Conservation (phyloP, 92 coral and sea anemone genomes). For the Zoanthus sociatus region DNA sequence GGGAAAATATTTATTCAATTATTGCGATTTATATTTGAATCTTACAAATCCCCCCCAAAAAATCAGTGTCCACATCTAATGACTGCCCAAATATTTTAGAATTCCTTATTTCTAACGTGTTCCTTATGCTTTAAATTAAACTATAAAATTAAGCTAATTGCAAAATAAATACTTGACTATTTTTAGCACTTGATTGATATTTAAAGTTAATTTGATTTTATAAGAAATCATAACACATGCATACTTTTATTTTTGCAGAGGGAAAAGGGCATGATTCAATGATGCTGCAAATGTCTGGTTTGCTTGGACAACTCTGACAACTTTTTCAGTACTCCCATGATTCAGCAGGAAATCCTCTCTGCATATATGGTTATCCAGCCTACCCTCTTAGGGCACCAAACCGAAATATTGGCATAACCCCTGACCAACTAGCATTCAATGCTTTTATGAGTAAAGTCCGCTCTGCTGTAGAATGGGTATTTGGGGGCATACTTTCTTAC, state of each 20-base stretch:
- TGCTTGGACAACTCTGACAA: conserved; percentile 25
- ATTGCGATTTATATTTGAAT: background rate
- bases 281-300: conserved; percentile 38
- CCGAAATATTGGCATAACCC: conserved; percentile 4
- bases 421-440: background rate
- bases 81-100: background rate
- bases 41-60: background rate
- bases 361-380: conserved; percentile 4
- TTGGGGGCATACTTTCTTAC: conserved; percentile 15
- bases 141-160: conserved; percentile 1
- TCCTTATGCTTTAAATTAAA: conserved; percentile 7
- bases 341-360: conserved; percentile 11
- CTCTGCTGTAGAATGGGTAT: conserved; percentile 15
- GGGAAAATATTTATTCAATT: background rate
- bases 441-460: background rate
- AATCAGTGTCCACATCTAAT: background rate
- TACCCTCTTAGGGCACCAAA: conserved; percentile 18
- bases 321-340: conserved; percentile 20
- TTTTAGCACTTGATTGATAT: conserved; percentile 2
- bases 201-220: background rate
- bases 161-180: conserved; percentile 11
- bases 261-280: conserved; percentile 10
- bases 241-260: background rate
- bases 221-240: conserved; percentile 9
- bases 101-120: background rate